Evolutionary conservation across 2,888 invertebrate species (phyloP).

Genomic region (Macrosiphum euphorbiae): DNA sequence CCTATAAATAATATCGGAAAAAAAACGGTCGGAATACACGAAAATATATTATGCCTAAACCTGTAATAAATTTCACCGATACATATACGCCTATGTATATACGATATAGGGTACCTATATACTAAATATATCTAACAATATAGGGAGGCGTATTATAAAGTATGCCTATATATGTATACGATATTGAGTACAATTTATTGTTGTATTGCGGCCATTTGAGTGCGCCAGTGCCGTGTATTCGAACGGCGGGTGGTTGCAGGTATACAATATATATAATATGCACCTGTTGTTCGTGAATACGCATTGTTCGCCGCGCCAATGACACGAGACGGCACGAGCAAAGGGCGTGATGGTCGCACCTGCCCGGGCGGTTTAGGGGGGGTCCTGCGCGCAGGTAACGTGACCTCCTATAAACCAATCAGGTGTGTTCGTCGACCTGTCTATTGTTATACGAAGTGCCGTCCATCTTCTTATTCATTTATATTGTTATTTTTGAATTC

Average conservation of each 20-base stretch:
- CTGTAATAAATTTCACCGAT: neutral
- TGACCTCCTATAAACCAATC: constrained; percentile 30
- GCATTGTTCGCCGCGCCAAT: constrained; percentile 49
- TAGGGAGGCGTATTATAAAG: no score
- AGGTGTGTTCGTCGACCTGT: neutral
- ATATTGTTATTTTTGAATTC: neutral
- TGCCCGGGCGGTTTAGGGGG: neutral
- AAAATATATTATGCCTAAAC: neutral
- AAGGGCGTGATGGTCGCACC: constrained; percentile 54
- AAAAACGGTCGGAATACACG: neutral
- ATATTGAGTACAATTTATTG: neutral
- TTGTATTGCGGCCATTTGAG: constrained; percentile 9
- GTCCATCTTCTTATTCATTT: constrained; percentile 8
- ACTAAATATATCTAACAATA: no score
- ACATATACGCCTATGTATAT: no score
- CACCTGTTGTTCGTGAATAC: constrained; percentile 37
- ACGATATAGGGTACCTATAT: no score
- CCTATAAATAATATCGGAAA: no score
- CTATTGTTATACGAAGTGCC: neutral
- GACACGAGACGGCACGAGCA: neutral
- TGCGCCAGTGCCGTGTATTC: neutral
- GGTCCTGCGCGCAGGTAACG: constrained; percentile 45
- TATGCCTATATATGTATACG: no score
- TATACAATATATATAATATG: neutral
- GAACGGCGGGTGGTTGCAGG: constrained; percentile 3